Base-by-base conservation (phyloP, 2,113 vertebrate species). In the Orycteropus afer region DNA sequence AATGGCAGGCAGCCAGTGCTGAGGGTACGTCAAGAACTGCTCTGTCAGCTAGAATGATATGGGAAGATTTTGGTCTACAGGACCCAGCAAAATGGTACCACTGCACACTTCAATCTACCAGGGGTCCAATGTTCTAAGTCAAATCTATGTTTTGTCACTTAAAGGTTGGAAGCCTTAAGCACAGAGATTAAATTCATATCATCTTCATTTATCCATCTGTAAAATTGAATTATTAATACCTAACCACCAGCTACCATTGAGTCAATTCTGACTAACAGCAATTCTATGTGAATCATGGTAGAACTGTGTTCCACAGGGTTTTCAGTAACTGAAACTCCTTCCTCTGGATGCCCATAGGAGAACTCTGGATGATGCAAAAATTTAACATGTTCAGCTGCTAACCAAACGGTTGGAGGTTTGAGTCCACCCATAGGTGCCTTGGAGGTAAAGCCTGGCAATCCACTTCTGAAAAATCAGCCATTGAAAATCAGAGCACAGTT, bases 201-300 rank as follows among this genome's bases (percentile, higher is more conserved):
- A 61, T 23, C 59, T 90, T 69, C 51, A 87, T 55, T 73, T 91
- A 29, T 63, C 42, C 8, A n/a, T 81, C 92, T 92, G n/a, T 81
- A 81, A 90, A 76, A 82, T 76, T 67, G 59, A 45, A 67, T 84
- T 67, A 32, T 49, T 45, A 55, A 65, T 25, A 77, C 22, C 23
- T 22, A n/a, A 71, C 69, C 11, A 40, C n/a, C 67, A 69, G 67
- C 8, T 69, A 18, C 69, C 22, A 42, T 37, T n/a, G 37, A 9
- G 69, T 37, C 37, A 71, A 40, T 71, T 40, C 69, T 3, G 9
- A 23, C 69, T 71, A n/a, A 40, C 37, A 42, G 69, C 7, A 4
- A 71, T 23, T 9, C 20, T 37, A 40, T 14, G 29, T 65, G 32
- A 65, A 32, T 65, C 32, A 65, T 3, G 61, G 37, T 71, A 71